Evolutionary conservation across 2,888 invertebrate genomes (phyloP), one percentile per base, ranked within the genome.

Genomic region (Chorisops tibialis): DNA sequence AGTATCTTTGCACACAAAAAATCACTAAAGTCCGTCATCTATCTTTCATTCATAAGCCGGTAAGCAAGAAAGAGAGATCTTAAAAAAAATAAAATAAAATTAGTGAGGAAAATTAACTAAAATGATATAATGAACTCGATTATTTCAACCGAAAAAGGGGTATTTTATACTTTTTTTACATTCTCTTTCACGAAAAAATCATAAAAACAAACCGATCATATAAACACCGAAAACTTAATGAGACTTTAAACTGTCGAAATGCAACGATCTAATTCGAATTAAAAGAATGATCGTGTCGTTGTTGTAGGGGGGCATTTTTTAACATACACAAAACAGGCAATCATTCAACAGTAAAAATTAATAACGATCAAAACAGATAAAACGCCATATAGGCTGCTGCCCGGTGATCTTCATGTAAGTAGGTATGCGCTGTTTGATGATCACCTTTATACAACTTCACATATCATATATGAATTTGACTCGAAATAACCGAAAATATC

Each of bases 241-340:
- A 59, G 47, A 30, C 45, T 60, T 60, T 60, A 50, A 60, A 60
- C 59, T 48, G 59, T 60, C 39, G 21, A 52, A 35, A 37, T 45
- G 35, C 30, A 61, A 35, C 61, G 61, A 41, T 52, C 61, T 52
- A 52, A 51, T 60, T 61, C 61, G 38, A 61, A 61, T 61, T 38
- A 52, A 37, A 60, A 41, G 41, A 22, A 6, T 22, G 41, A 19
- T 48, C 19, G 48, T 14, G 22, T 48, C 22, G 19, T 35, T 14
- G 22, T 48, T 48, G 19, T 35, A 18, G 11, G 38, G 56, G 45
- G 54, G 45, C 24, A 30, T 56, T 56, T 43, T n/a, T n/a, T n/a
- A n/a, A n/a, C n/a, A n/a, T n/a, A n/a, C n/a, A 12, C 7, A 30
- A 24, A 16, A 22, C 51, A 30, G 41, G 22, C 24, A 54, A 38